Evolutionary conservation across 2,888 invertebrate genomes (phyloP), one percentile per base, ranked within the genome.

Genomic region (Sclerodermus sp.): DNA sequence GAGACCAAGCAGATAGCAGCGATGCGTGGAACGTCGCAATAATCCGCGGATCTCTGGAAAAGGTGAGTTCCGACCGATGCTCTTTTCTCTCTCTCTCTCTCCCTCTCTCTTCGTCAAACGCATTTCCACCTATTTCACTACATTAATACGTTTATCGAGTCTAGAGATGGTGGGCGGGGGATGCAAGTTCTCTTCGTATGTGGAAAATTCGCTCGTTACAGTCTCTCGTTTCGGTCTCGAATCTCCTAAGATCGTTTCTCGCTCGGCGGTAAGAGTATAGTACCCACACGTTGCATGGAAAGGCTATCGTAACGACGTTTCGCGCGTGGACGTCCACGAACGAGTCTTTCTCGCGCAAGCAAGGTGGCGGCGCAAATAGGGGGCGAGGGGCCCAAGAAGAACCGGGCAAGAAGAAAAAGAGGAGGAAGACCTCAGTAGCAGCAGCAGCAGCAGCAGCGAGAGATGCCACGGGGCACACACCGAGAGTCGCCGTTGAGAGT

Each of bases 261-360:
- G 13, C 23, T 23, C 12, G 34, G 34, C 12, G n/a, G n/a, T n/a
- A n/a, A 12, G 12, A 34, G 10, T 12, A 34, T 45, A 16, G 40
- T 37, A 36, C 9, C 30, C 16, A 6, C 43, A 15, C 29, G 54
- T 18, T 16, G 34, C 47, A 30, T 36, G 16, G 54, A 60, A 59
- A 59, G 57, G 43, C 57, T 60, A 46, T 53, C 55, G 51, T 62
- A 62, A 62, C 57, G 57, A 57, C 44, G 53, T 62, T 63, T 63
- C 55, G 63, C 57, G 51, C 58, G 60, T 54, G 51, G 52, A 52
- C 44, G 47, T 49, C 50, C 51, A n/a, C n/a, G n/a, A n/a, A n/a
- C n/a, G n/a, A n/a, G n/a, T n/a, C n/a, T n/a, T n/a, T n/a, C n/a
- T n/a, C n/a, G n/a, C n/a, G n/a, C n/a, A n/a, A n/a, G n/a, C n/a